Evolutionary conservation across 2,797 vertebrate genomes (phyloP), one percentile per base, ranked within the genome.

Genomic region (Caiman crocodilus): DNA sequence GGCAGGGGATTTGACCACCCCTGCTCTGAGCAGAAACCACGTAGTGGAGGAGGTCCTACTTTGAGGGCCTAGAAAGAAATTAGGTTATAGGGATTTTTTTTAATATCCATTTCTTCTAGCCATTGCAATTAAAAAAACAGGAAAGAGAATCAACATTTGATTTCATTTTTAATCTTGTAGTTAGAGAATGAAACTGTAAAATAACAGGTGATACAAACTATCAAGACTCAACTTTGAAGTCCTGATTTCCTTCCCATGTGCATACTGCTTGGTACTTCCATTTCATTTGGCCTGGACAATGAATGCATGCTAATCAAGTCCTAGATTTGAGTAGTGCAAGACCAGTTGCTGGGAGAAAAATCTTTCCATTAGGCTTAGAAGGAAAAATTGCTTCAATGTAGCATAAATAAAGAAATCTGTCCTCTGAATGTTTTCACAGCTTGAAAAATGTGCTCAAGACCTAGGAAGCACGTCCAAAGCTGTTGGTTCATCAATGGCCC

Each of bases 361-460:
- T 10, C 78, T 85, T 84, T 76, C 59, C 82, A 63, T 67, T 18
- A 5, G 58, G 0, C 14, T 89, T 87, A 17, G 25, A 74, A 87
- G 58, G 14, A 0, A 57, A 73, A 1, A 17, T 2, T 82, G 11
- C 57, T 95, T 81, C 73, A 4, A 0, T 32, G 91, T 65, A 79
- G 16, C 81, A 92, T 95, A 78, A 84, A 35, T 28, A 7, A 90
- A 73, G 15, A 50, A 9, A 90, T 65, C 76, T 94, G 32, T 85
- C 23, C n/a, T 73, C 81, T 88, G 69, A 42, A 16, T 82, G 14
- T 93, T 95, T 90, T 90, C 81, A 20, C 96, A 99, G 99, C 98
- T 99, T 85, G 99, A 99, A 98, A 99, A 99, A 94, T 99, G 99
- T 84, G 99, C 99, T 67, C 99, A 99, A 97, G 99, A 99, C 96